A percentile compares a stretch with the other conserved stretches of the same genome.
Conservation (phyloP, 2,888 invertebrate species). For the Nebria salina region DNA sequence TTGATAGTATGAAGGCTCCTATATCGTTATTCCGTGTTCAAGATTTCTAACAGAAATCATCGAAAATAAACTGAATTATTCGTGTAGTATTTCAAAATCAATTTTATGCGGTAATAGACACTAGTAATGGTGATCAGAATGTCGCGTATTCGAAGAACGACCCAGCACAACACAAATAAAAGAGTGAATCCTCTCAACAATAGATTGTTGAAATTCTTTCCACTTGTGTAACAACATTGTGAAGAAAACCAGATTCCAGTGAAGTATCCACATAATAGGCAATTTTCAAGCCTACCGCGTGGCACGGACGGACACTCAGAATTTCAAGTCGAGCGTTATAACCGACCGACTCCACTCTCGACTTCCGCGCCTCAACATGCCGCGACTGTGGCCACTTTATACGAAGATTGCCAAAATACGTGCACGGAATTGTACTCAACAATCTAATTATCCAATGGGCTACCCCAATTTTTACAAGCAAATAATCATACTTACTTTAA, state of each 20-base stretch:
- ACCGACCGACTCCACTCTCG: constrained; percentile 10
- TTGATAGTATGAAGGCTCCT: too few species aligned
- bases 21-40: neutral
- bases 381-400: constrained; percentile 21
- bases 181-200: neutral
- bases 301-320: constrained; percentile 27
- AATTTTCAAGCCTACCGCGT: constrained; percentile 42
- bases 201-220: constrained; percentile 13
- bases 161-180: neutral
- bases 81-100: neutral
- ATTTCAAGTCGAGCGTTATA: constrained; percentile 35
- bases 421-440: constrained; percentile 27
- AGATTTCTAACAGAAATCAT: neutral
- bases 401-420: constrained; percentile 39
- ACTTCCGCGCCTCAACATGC: neutral
- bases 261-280: constrained; percentile 40
- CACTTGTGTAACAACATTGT: constrained; percentile 12
- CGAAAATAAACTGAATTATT: neutral
- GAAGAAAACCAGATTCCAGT: constrained; percentile 15
- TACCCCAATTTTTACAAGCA: neutral
- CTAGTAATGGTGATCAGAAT: neutral
- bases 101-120: neutral
- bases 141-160: neutral
- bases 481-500: neutral
- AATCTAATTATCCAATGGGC: neutral